These are phyloP conservation scores for Myrmecobius fasciatus DNA, from an alignment of 2,113 vertebrate genomes.

Conservation along the genomic window DNA sequence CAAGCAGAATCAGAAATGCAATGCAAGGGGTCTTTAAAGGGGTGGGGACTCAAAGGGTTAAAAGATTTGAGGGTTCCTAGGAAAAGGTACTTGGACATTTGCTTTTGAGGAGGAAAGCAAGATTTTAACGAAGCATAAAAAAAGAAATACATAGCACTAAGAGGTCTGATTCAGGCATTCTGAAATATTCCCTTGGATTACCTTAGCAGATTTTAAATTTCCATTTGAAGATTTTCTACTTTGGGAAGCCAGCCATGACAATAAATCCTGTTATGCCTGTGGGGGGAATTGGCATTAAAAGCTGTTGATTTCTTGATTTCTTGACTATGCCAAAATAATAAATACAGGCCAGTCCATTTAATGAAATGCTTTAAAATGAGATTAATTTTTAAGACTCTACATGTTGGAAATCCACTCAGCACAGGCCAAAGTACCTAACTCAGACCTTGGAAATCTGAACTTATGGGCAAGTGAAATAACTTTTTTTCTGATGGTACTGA, in stretches of 20 bases:
- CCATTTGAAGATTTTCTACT: slow-evolving; percentile 25
- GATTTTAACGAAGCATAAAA: slow-evolving; percentile 19
- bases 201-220: slow-evolving; percentile 17
- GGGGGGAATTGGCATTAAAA: neutral
- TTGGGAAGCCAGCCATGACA: neutral
- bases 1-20: neutral
- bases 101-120: neutral
- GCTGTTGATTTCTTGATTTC: slow-evolving; percentile 3
- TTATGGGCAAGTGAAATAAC: slow-evolving; percentile 16
- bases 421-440: neutral
- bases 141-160: neutral
- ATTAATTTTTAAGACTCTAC: slow-evolving; percentile 14
- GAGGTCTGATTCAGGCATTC: slow-evolving; percentile 13
- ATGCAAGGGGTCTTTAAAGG: slow-evolving; percentile 6
- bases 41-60: neutral
- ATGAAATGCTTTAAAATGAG: slow-evolving; percentile 4
- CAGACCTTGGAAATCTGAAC: neutral
- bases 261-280: slow-evolving; percentile 16
- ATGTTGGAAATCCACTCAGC: slow-evolving; percentile 33
- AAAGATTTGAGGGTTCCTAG: slow-evolving; percentile 1
- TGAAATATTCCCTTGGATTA: slow-evolving; percentile 18
- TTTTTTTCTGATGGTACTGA: neutral
- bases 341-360: slow-evolving; percentile 14
- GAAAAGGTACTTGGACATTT: neutral
- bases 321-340: slow-evolving; percentile 5